Base-by-base conservation (phyloP, 2,888 invertebrate genomes). In the Lepidochrysops patricia region DNA sequence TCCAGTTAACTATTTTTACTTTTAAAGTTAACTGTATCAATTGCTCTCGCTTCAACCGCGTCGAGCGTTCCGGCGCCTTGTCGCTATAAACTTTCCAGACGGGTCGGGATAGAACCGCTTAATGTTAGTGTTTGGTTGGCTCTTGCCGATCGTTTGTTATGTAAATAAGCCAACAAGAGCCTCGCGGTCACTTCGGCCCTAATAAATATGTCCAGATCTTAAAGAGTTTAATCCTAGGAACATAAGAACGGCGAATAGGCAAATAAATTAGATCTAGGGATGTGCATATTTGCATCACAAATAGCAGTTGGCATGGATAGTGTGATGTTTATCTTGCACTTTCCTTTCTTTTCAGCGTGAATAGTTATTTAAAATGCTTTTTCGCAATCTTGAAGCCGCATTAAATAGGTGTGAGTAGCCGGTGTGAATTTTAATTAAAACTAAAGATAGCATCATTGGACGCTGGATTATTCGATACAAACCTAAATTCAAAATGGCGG, bases 71-170 rank as follows among this genome's bases (percentile, higher is more conserved):
- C 52, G 37, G n/a, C 32, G 48, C 60, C 68, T 77, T 76, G 71
- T 71, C 72, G 32, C 72, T 58, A 60, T 64, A 65, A 81, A 82
- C 74, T 82, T 81, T 68, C 71, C 72, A 79, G 78, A 80, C 76
- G 64, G 66, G 63, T 76, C 78, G 71, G 76, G 63, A 63, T 72
- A 60, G 77, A 71, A 71, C 32, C 54, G 54, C 54, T 54, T 32
- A 54, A 19, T 54, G 54, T 29, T 54, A 54, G 54, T 54, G 54
- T 54, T 54, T 15, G 54, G 54, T 32, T 52, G 19, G 27, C 27
- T 54, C 29, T 13, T 32, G 32, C 54, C 26, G 54, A 32, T 54
- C 50, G 29, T 54, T 32, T 52, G 52, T 52, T 54, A 54, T 54
- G 32, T 54, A 54, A 54, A 54, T 54, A 54, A 54, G 27, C 54